A percentile compares a stretch with the other conserved stretches of the same genome.
Conservation (phyloP, 2,113 vertebrate genomes). For the Patagioenas fasciata region DNA sequence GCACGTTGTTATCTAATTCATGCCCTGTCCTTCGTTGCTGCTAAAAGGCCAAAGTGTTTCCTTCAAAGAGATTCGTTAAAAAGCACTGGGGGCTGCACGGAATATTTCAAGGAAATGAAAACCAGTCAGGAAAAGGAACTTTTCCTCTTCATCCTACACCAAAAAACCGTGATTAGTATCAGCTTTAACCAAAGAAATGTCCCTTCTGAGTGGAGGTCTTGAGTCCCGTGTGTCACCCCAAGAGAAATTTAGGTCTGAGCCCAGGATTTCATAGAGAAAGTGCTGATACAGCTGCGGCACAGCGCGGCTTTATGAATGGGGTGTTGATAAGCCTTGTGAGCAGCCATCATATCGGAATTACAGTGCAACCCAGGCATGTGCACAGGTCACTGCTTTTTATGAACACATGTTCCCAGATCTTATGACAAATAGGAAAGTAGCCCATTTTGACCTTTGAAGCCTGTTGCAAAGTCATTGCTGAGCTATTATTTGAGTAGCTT, state of each 20-base stretch:
- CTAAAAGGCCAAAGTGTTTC: neutral
- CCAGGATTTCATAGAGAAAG: constrained; percentile 1
- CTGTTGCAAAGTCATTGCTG: constrained; percentile 81
- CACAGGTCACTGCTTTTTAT: constrained; percentile 66
- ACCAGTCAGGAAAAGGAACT: neutral
- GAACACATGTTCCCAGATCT: constrained; percentile 65
- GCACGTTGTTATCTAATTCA: neutral
- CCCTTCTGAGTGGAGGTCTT: neutral
- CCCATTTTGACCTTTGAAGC: constrained; percentile 77
- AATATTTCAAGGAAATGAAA: constrained; percentile 4
- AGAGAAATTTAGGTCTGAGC: constrained; percentile 24
- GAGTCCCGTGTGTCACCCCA: neutral
- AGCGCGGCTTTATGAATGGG: neutral
- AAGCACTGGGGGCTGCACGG: neutral
- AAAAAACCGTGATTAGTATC: neutral
- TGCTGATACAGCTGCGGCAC: constrained; percentile 21
- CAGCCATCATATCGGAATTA: constrained; percentile 39
- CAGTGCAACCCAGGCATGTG: constrained; percentile 20
- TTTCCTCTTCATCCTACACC: neutral
- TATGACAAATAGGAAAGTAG: constrained; percentile 72
- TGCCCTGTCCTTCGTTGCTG: neutral
- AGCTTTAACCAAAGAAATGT: constrained; percentile 1
- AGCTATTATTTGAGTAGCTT: constrained; percentile 81
- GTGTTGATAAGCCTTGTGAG: constrained; percentile 39
- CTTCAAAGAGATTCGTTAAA: neutral